Conservation (phyloP, 2,113 vertebrate species). For the Capreolus pygargus region DNA sequence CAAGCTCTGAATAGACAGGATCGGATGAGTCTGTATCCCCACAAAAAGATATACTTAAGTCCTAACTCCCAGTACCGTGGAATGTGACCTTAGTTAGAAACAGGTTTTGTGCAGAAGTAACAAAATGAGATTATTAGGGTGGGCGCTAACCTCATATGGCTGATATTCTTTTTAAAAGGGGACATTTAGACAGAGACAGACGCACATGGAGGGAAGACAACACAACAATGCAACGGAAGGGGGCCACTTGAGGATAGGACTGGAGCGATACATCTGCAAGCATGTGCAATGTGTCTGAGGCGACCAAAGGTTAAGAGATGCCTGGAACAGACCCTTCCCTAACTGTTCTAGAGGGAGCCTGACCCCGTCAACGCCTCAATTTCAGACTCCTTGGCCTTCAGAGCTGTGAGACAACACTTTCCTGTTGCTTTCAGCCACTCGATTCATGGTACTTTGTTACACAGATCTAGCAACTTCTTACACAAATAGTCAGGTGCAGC, state of each 20-base stretch:
- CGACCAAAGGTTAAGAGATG: not conserved
- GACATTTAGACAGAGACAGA: not conserved
- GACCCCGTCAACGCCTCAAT: not conserved
- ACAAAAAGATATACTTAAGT: not conserved
- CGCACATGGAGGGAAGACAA: not conserved
- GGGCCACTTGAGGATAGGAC: not conserved
- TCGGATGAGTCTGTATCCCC: not conserved
- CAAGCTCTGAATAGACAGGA: not conserved
- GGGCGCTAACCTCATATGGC: not conserved
- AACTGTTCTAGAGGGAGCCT: too few species aligned
- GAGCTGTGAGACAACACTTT: not conserved
- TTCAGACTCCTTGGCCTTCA: not conserved
- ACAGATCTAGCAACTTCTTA: not conserved
- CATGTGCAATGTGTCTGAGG: not conserved
- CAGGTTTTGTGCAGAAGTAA: not conserved
- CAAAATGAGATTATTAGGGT: not conserved
- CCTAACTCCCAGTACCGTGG: not conserved
- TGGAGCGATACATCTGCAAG: not conserved
- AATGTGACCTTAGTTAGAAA: not conserved
- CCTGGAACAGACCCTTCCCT: not conserved
- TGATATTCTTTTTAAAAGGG: not conserved
- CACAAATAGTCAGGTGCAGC: too few species aligned
- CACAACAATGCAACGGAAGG: fast-evolving
- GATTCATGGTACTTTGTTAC: not conserved
- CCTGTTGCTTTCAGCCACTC: not conserved